These are phyloP conservation scores for Anoncus sp. DNA, from an alignment of 2,888 invertebrate genomes.

Conservation along the genomic window DNA sequence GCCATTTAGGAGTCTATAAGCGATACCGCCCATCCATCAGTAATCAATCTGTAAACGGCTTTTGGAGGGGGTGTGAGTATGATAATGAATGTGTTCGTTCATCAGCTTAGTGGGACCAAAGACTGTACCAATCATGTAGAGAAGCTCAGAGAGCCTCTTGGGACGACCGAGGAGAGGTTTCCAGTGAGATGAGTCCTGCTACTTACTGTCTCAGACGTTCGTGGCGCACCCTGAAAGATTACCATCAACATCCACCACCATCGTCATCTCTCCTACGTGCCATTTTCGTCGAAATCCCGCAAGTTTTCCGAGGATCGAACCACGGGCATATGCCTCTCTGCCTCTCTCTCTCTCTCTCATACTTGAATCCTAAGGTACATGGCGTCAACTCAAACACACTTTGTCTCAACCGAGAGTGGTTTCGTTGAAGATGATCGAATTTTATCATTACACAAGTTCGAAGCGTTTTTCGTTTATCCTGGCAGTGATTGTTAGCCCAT, in stretches of 20 bases:
- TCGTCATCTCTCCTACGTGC: conserved; percentile 13
- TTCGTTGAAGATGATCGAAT: conserved; percentile 37
- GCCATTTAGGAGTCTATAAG: background rate
- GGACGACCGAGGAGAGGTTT: background rate
- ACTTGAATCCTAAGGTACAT: conserved; percentile 11
- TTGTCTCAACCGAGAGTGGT: conserved; percentile 20
- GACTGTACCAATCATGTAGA: background rate
- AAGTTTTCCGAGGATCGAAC: conserved; percentile 24
- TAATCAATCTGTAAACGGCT: conserved; percentile 3
- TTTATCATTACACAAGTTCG: background rate
- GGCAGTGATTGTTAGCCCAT: conserved; percentile 29
- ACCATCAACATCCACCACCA: conserved; percentile 11
- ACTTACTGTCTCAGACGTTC: conserved; percentile 7
- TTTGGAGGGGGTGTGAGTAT: too few species aligned
- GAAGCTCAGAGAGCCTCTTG: background rate
- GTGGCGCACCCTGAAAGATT: conserved; percentile 6
- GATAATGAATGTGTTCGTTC: background rate
- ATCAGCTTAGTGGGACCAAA: background rate
- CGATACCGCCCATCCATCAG: background rate
- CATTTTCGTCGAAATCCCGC: conserved; percentile 26
- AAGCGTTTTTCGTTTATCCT: background rate
- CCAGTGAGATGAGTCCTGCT: conserved; percentile 1
- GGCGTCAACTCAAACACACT: conserved; percentile 10
- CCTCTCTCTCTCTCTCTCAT: conserved; percentile 9
- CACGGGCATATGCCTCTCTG: background rate